Evolutionary conservation across 2,888 invertebrate genomes (phyloP), one percentile per base, ranked within the genome.

Genomic region (Watsonalla binaria): DNA sequence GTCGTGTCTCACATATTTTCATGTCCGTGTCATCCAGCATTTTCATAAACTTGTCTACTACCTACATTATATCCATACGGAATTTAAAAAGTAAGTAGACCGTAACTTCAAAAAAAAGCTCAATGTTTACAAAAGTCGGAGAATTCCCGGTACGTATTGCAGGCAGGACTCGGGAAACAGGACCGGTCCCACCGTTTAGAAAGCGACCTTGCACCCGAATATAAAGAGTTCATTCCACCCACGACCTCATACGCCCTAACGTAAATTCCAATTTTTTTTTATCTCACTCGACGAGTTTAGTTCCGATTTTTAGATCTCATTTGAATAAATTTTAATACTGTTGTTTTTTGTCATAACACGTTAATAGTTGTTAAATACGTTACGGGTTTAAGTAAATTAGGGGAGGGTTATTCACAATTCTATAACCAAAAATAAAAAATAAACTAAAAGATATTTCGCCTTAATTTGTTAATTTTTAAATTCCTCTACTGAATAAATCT

Each of bases 101-200:
- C 11, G 5, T 42, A 42, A 24, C 24, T 24, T 24, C 24, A 24
- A 24, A 24, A 24, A 42, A 11, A 8, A 8, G 42, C 11, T 8
- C 11, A 42, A 11, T 8, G 42, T 11, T 42, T 42, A 42, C 37
- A 42, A 42, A 42, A 11, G 2, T 42, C 42, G 42, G 11, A 8
- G 11, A 11, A 42, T 42, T 42, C 42, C 11, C 2, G 42, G 11
- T 42, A 11, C 8, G 42, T 42, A 42, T 11, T 11, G 24, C 11
- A 5, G 9, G 42, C 11, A 11, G 42, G 9, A 11, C 5, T 42
- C 11, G 42, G 11, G 42, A 11, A 11, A 9, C 37, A 55, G 62
- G 79, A 86, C 87, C 86, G 87, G 87, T 86, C 80, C 70, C 60
- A 59, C n/a, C 48, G 68, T 69, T 72, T 82, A 89, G 90, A 89